A percentile compares a stretch with the other conserved stretches of the same genome.
Conservation (phyloP, 2,888 invertebrate species). For the Nasonia oneida region DNA sequence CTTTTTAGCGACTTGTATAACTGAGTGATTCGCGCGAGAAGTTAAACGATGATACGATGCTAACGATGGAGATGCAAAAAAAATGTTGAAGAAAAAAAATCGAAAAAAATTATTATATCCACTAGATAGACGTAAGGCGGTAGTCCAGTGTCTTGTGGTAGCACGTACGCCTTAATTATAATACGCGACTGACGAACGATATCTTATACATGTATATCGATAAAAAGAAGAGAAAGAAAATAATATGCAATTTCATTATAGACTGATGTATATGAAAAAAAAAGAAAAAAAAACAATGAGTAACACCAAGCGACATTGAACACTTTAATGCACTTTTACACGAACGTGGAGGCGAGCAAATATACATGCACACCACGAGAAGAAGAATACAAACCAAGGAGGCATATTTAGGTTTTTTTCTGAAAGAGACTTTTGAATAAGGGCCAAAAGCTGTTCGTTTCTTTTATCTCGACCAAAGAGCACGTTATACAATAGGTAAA, state of each 20-base stretch:
- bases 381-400: background rate
- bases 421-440: conserved; percentile 13
- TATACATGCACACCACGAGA: background rate
- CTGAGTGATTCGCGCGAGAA: background rate
- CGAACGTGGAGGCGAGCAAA: conserved; percentile 48
- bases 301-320: conserved; percentile 60
- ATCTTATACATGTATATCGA: conserved; percentile 41
- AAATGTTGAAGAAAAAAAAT: conserved; percentile 10
- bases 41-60: background rate
- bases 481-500: background rate
- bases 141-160: conserved; percentile 57
- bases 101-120: conserved; percentile 39
- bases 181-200: conserved; percentile 53
- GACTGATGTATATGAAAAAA: conserved; percentile 71
- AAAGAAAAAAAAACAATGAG: conserved; percentile 26
- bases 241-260: conserved; percentile 73
- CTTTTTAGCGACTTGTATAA: conserved; percentile 36
- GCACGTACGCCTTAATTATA: conserved; percentile 60
- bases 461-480: conserved; percentile 28
- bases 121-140: conserved; percentile 24
- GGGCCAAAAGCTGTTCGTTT: conserved; percentile 33
- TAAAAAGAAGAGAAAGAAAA: conserved; percentile 62
- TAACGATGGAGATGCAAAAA: background rate
- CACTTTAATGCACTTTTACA: conserved; percentile 47
- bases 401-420: background rate